These are phyloP conservation scores for Dascyllus trimaculatus DNA, from an alignment of 2,113 vertebrate species.

Conservation along the genomic window DNA sequence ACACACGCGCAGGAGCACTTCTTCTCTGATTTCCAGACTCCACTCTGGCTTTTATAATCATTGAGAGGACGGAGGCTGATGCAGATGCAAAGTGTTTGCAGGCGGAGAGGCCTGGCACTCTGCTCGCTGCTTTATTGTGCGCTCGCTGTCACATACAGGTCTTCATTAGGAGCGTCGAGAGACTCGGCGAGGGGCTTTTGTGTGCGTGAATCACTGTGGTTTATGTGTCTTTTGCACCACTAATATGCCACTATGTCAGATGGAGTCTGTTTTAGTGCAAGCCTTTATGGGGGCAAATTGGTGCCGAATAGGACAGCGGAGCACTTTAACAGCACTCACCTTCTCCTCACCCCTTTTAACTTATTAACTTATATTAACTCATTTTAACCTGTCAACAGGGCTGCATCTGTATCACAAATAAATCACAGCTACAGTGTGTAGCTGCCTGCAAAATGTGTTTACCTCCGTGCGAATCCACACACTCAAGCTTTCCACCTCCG, in stretches of 20 bases:
- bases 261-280: slow-evolving; percentile 78
- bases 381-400: slow-evolving; percentile 76
- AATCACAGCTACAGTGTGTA: slow-evolving; percentile 48
- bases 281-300: slow-evolving; percentile 83
- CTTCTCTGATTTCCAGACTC: slow-evolving; percentile 56
- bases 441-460: slow-evolving; percentile 67
- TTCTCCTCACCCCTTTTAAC: slow-evolving; percentile 81
- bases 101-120: slow-evolving; percentile 42
- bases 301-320: slow-evolving; percentile 77
- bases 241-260: slow-evolving; percentile 80
- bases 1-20: slow-evolving; percentile 47
- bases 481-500: slow-evolving; percentile 61
- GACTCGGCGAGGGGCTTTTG: slow-evolving; percentile 80
- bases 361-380: slow-evolving; percentile 85
- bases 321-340: slow-evolving; percentile 83
- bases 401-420: slow-evolving; percentile 63
- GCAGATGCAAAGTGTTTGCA: slow-evolving; percentile 71
- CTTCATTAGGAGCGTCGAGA: slow-evolving; percentile 81
- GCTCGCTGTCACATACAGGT: slow-evolving; percentile 70
- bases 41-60: slow-evolving; percentile 65
- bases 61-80: slow-evolving; percentile 54
- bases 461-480: slow-evolving; percentile 53
- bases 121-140: slow-evolving; percentile 70
- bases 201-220: slow-evolving; percentile 80
- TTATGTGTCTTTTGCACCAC: slow-evolving; percentile 84